Evolutionary conservation across 2,113 vertebrate genomes (phyloP).

Genomic region (Phycodurus eques): DNA sequence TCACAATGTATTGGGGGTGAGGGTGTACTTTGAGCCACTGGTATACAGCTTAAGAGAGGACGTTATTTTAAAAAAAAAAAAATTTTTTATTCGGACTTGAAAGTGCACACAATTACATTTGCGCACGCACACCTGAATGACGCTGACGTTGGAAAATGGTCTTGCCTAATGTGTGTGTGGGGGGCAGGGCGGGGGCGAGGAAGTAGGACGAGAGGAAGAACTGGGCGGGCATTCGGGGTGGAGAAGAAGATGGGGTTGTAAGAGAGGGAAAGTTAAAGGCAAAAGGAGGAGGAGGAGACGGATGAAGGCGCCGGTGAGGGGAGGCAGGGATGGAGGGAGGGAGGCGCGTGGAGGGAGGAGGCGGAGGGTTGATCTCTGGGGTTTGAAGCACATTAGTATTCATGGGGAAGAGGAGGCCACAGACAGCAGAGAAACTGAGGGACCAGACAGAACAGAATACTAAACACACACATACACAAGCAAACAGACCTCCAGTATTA

Average conservation of each 20-base stretch:
- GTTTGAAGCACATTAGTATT: slow-evolving; percentile 77
- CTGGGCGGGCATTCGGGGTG: slow-evolving; percentile 41
- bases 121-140: not conserved
- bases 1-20: slow-evolving; percentile 61
- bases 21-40: slow-evolving; percentile 45
- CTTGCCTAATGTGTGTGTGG: not conserved
- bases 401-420: slow-evolving; percentile 76
- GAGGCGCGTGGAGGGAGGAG: slow-evolving; percentile 7
- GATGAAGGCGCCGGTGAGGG: slow-evolving; percentile 36
- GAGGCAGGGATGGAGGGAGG: slow-evolving; percentile 22
- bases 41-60: slow-evolving; percentile 27
- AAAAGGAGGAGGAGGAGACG: slow-evolving; percentile 60
- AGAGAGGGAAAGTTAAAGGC: slow-evolving; percentile 64
- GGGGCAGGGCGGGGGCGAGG: not conserved
- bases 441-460: slow-evolving; percentile 66
- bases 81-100: not conserved
- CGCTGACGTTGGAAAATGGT: not conserved
- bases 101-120: not conserved
- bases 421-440: slow-evolving; percentile 73
- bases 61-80: slow-evolving; percentile 27
- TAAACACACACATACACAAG: slow-evolving; percentile 39
- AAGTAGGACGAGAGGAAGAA: slow-evolving; percentile 18
- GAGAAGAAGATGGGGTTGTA: slow-evolving; percentile 50
- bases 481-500: slow-evolving; percentile 23
- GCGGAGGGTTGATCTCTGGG: slow-evolving; percentile 73